Evolutionary conservation across 2,888 invertebrate species (phyloP).

Genomic region (Coenonympha glycerion): DNA sequence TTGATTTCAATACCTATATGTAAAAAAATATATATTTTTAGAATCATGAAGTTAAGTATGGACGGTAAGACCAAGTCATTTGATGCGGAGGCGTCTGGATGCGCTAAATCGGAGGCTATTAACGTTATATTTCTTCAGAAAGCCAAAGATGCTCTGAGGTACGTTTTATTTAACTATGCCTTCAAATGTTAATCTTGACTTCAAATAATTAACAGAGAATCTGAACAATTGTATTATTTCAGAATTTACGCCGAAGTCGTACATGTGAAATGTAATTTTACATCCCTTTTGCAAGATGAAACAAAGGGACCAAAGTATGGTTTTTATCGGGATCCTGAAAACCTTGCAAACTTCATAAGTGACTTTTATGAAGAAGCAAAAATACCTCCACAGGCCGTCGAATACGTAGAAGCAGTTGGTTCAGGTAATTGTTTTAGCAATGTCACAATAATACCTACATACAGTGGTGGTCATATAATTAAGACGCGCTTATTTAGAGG

Average conservation of each 20-base stretch:
- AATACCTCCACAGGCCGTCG: conserved; percentile 79
- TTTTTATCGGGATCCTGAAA: conserved; percentile 71
- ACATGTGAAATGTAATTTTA: conserved; percentile 82
- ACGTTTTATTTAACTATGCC: no score
- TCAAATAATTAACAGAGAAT: no score
- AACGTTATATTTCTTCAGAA: conserved; percentile 82
- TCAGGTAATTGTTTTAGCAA: no score
- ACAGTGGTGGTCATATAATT: no score
- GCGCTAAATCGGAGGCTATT: conserved; percentile 84
- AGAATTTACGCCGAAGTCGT: conserved; percentile 69
- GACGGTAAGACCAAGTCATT: conserved; percentile 92
- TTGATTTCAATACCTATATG: no score
- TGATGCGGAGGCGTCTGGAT: conserved; percentile 85
- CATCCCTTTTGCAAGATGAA: conserved; percentile 55
- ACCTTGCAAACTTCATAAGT: conserved; percentile 65
- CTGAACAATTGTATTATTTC: no score
- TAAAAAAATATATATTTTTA: no score
- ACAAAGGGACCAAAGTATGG: conserved; percentile 65
- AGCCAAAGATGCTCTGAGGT: conserved; percentile 74
- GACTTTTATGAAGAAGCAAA: conserved; percentile 78
- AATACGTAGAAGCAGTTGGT: conserved; percentile 90
- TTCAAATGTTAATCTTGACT: no score
- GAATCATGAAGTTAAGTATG: conserved; percentile 71
- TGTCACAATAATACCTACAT: no score
- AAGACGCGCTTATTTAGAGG: no score